A percentile compares a stretch with the other conserved stretches of the same genome.
phyloP scores from a whole-genome alignment of 2,888 invertebrate species.

The Carterocephalus palaemon region DNA sequence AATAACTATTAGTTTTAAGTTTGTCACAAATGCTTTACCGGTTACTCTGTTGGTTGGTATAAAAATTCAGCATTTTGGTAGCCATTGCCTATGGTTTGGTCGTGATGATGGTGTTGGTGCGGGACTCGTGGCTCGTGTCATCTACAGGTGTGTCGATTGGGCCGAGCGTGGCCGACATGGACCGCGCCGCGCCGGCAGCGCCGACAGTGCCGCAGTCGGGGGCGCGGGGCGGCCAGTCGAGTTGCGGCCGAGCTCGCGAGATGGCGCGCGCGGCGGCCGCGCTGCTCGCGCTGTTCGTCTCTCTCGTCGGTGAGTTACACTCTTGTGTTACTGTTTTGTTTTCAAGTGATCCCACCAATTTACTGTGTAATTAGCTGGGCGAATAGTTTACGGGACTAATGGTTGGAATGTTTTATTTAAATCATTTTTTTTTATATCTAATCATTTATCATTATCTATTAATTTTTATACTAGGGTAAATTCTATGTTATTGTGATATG shows the following conservation, averaged over 20 bases:
- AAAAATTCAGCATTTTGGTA: no score
- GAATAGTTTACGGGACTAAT: no score
- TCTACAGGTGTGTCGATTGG: no score
- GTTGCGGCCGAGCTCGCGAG: slow-evolving; percentile 41
- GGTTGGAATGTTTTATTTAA: neutral
- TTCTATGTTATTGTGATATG: no score
- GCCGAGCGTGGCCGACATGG: no score
- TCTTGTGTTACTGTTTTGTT: slow-evolving; percentile 13
- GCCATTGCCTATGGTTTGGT: no score
- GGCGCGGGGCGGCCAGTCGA: slow-evolving; percentile 54
- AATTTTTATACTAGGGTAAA: neutral
- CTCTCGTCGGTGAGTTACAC: slow-evolving; percentile 63
- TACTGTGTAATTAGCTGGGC: slow-evolving; percentile 3
- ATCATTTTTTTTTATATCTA: neutral
- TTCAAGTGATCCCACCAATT: no score
- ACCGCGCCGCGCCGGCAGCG: neutral
- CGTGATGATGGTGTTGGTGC: no score
- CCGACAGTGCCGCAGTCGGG: slow-evolving; percentile 73
- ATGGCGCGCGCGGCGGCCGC: slow-evolving; percentile 48
- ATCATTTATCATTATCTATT: neutral
- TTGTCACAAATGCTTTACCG: neutral
- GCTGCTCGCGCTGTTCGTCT: slow-evolving; percentile 49
- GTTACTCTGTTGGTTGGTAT: no score
- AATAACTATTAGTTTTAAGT: no score
- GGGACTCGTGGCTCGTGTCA: no score